Percentiles rank a stretch among this genome's conserved stretches.
phyloP scores from a whole-genome alignment of 2,888 invertebrate genomes.

The Phoronis australis region DNA sequence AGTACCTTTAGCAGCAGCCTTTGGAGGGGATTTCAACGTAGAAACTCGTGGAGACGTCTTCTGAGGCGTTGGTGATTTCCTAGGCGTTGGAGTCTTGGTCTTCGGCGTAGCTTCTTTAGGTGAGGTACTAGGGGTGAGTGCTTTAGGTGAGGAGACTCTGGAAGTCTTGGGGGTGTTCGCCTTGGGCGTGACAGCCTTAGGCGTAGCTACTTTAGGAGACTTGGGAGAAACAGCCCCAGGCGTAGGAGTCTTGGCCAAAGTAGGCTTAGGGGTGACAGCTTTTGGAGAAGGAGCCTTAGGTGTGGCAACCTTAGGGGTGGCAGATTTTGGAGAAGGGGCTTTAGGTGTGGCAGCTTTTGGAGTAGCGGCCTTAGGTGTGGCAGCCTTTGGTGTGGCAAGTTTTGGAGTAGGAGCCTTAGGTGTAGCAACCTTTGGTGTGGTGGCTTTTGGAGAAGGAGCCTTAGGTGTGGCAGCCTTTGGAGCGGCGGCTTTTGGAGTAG shows the following conservation, averaged over 20 bases:
- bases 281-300: conserved; percentile 7
- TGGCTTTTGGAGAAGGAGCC: conserved; percentile 11
- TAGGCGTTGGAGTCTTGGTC: no score
- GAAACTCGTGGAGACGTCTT: no score
- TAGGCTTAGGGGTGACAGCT: conserved; percentile 2
- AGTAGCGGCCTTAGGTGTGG: background rate
- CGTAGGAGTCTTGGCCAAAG: conserved; percentile 3
- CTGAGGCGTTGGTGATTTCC: no score
- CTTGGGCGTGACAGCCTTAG: conserved; percentile 10
- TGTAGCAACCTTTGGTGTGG: conserved; percentile 9
- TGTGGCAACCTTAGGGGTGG: conserved; percentile 8
- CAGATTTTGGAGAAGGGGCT: conserved; percentile 8
- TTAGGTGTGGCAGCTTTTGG: conserved; percentile 7
- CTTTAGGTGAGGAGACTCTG: conserved; percentile 2
- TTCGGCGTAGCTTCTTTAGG: conserved; percentile 1
- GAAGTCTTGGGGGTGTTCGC: conserved; percentile 2
- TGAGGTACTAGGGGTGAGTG: background rate
- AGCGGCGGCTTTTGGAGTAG: conserved; percentile 12
- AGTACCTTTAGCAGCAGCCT: no score
- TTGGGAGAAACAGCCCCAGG: conserved; percentile 6
- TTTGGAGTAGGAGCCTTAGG: conserved; percentile 6
- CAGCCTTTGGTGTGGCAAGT: conserved; percentile 1
- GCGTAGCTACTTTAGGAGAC: background rate
- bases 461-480: conserved; percentile 14
- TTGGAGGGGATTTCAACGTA: no score